Evolutionary conservation across 2,888 invertebrate species (phyloP), one percentile per base, ranked within the genome.

Genomic region (Patella pellucida): DNA sequence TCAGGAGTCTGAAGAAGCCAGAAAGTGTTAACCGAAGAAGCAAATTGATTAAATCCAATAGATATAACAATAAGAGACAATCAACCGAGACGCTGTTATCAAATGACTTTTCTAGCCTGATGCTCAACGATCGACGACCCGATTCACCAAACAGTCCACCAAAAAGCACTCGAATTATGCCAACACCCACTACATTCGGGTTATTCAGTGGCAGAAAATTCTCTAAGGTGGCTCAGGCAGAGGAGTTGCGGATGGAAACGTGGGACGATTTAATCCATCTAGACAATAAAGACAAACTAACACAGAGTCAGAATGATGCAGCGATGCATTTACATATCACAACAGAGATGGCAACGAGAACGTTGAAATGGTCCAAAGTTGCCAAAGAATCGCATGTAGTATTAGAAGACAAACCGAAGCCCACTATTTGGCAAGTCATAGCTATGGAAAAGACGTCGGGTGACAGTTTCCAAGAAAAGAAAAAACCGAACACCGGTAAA

Each of bases 211-310:
- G 19, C n/a, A 72, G 72, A 41, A 27, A 50, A 50, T 62, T 50
- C 23, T 62, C 72, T 9, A 31, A 19, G n/a, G 62, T 50, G 16
- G 50, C n/a, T 41, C 62, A 56, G 3, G 62, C 19, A n/a, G 72
- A 72, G 19, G 56, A 72, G 41, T 1, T 62, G 19, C 50, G 19
- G 3, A 62, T 83, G 51, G 85, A 85, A 74, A 82, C 84, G 0
- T 85, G 84, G 84, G 85, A 85, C 69, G 85, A 85, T 70, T 74
- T 85, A 5, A 31, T 85, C 9, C 79, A 81, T 51, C 72, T 79
- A 1, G 81, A 83, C 69, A 75, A 77, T 5, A 69, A 76, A 27
- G 76, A 82, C 15, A 77, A 77, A 51, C 76, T 52, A 9, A 54
- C 19, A 16, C 23, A n/a, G 4, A 50, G n/a, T 14, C 50, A 67